Base-by-base conservation (phyloP, 2,113 vertebrate genomes). In the human (Homo sapiens) region DNA sequence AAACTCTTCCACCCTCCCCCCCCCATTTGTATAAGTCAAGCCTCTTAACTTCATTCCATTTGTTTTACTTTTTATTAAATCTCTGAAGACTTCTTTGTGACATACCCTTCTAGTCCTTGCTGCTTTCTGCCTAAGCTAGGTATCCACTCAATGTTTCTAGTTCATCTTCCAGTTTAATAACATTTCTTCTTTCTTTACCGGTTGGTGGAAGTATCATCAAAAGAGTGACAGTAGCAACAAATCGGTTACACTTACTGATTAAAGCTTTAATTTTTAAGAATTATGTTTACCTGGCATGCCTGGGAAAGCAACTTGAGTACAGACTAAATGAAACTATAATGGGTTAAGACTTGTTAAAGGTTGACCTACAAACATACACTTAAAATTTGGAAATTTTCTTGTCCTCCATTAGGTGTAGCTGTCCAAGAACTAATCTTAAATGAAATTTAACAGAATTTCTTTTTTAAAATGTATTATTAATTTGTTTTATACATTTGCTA, bases 371-470 rank as follows among this genome's bases (percentile, higher is more conserved):
- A 86, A 93, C 40, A 52, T 73, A 68, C 73, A 30, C 35, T 82
- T 89, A 55, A 89, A 73, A 30, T 79, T 72, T 92, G 57, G 23
- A 96, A 83, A 93, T 96, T 7, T 84, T 90, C 52, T 79, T 84
- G 61, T n/a, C 18, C 55, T 92, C 35, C 38, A 17, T 64, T 70
- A 88, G 83, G 35, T 73, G 64, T 11, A 90, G 23, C 87, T 96
- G 75, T 89, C 45, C 27, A 90, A 76, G 61, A 97, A 70, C 32
- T 55, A 80, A 57, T 84, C 14, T 94, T 83, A 32, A 86, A 64
- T 94, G 27, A 59, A 93, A 82, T 89, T 79, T 82, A 94, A 85
- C 38, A 43, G 38, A 85, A n/a, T 38, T 81, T 91, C 38, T 45
- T 93, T 68, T 48, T 43, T 76, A 86, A 92, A 97, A 64, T 80